Evolutionary conservation across 2,797 vertebrate genomes (phyloP).

Genomic region (Malurus splendens): DNA sequence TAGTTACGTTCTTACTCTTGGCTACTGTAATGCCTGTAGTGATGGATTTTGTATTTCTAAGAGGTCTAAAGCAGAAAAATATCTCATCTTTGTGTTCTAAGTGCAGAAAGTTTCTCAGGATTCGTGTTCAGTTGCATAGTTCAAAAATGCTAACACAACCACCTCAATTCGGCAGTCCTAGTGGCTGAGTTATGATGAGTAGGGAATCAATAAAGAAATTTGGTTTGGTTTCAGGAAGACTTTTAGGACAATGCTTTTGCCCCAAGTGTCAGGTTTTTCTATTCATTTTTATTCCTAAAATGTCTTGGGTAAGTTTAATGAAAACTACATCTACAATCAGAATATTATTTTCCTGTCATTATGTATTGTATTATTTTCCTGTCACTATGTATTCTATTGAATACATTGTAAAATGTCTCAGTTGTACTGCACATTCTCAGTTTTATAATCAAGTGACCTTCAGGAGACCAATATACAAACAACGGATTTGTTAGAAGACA

Average conservation of each 20-base stretch:
- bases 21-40: not conserved
- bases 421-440: not conserved
- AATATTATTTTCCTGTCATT: not conserved
- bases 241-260: not conserved
- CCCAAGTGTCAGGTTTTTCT: not conserved
- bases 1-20: not conserved
- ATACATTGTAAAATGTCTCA: not conserved
- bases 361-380: not conserved
- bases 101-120: not conserved
- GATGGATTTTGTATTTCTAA: not conserved
- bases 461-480: not conserved
- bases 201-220: not conserved
- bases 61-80: not conserved
- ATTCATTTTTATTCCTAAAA: not conserved
- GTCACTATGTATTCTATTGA: not conserved
- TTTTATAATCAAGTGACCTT: slow-evolving; percentile 27
- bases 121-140: not conserved
- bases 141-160: not conserved
- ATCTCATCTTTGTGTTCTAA: not conserved
- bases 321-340: not conserved
- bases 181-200: not conserved
- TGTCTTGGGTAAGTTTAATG: not conserved
- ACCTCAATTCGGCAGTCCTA: not conserved
- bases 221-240: not conserved
- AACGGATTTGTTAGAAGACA: not conserved